Conservation (phyloP, 2,888 invertebrate species). For the Catocala nupta region DNA sequence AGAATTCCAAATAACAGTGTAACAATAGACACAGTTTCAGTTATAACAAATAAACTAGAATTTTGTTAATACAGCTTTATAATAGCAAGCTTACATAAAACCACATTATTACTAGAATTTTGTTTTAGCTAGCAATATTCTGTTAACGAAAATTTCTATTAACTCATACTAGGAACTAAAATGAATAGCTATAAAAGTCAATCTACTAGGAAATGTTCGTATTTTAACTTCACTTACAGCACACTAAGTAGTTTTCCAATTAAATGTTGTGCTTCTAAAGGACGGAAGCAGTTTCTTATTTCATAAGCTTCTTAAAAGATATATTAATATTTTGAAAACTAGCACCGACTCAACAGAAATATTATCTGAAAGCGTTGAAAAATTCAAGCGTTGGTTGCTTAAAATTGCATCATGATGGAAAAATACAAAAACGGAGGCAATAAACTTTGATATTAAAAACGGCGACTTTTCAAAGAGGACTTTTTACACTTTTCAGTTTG, state of each 20-base stretch:
- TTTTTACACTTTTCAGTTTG: constrained; percentile 2
- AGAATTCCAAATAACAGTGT: too few species aligned
- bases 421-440: constrained; percentile 2
- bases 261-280: constrained; percentile 1
- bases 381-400: neutral
- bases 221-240: neutral
- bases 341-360: neutral
- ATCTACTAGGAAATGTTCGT: neutral
- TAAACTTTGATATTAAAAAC: constrained; percentile 13
- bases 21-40: too few species aligned
- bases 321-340: constrained; percentile 3
- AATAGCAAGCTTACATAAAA: too few species aligned
- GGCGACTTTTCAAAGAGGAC: neutral
- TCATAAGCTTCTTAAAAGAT: constrained; percentile 10
- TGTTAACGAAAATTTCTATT: too few species aligned
- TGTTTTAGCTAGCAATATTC: too few species aligned
- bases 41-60: too few species aligned
- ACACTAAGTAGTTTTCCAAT: constrained; percentile 9
- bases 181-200: too few species aligned
- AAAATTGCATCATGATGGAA: constrained; percentile 12
- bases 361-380: neutral
- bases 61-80: too few species aligned
- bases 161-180: too few species aligned
- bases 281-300: constrained; percentile 1
- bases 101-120: too few species aligned